phyloP scores from a whole-genome alignment of 2,113 vertebrate genomes.

The Xenopus laevis region DNA sequence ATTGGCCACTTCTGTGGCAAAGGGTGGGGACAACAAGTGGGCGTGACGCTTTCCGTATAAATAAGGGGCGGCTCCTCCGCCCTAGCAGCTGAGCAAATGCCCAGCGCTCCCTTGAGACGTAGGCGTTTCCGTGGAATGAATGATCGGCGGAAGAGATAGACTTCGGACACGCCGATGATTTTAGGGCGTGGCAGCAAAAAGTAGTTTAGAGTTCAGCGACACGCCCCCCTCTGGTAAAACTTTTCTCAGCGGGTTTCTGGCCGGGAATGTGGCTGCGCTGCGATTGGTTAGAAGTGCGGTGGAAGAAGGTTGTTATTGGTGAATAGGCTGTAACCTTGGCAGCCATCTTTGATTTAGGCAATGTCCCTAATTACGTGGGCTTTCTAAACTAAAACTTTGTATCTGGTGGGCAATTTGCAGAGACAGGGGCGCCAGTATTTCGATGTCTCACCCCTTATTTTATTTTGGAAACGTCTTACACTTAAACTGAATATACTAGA shows the following conservation, averaged over 20 bases:
- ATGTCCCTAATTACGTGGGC: not conserved
- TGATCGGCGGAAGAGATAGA: not conserved
- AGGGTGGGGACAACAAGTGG: not conserved
- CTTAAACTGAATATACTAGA: too few species aligned
- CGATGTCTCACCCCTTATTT: too few species aligned
- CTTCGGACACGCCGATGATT: not conserved
- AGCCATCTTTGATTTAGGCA: conserved; percentile 14
- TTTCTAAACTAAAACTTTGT: too few species aligned
- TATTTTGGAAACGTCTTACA: too few species aligned
- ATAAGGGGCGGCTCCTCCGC: not conserved
- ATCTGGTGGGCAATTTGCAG: too few species aligned
- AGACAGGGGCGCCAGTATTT: too few species aligned
- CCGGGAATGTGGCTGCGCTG: not conserved
- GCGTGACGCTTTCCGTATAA: not conserved
- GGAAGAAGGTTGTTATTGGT: not conserved
- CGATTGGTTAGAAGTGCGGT: conserved; percentile 7
- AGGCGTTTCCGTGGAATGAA: not conserved
- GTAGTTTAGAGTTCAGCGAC: not conserved
- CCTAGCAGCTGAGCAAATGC: too few species aligned
- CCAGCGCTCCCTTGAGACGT: too few species aligned
- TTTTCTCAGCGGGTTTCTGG: conserved; percentile 6
- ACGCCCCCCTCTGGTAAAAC: not conserved
- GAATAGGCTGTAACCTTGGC: not conserved
- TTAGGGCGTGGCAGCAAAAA: not conserved
- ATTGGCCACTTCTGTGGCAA: conserved; percentile 17